Evolutionary conservation across 2,888 invertebrate species (phyloP), one percentile per base, ranked within the genome.

Genomic region (Temnothorax unifasciatus): DNA sequence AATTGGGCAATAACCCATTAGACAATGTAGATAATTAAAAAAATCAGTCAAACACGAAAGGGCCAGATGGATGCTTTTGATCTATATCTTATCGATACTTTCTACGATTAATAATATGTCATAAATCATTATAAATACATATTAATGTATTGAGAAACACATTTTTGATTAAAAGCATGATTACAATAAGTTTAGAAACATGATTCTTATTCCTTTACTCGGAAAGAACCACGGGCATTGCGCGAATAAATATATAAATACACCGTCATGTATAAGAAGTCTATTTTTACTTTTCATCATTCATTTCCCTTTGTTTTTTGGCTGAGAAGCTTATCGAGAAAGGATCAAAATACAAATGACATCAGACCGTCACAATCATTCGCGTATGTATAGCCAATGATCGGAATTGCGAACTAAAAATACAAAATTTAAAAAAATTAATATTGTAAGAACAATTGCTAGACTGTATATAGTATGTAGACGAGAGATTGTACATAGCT

Each of bases 191-290:
- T 38, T 76, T 41, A 44, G 41, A 66, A 66, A 66, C 0, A 4
- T 2, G 13, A 76, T n/a, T 63, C 47, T 61, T 34, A 34, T 63
- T 63, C 1, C 5, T 18, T 63, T 50, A 21, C 21, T 47, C 6
- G 11, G 9, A 63, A 50, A 63, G 21, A 11, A 38, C 4, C 47
- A 15, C 18, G 21, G 54, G 79, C 59, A 74, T 75, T 71, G 76
- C 77, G 85, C 73, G 75, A 87, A 85, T 86, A 88, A 87, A 90
- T 90, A 90, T 88, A 90, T 90, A 87, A 90, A 90, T 90, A 90
- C 85, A 87, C 8, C 3, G 64, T 41, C 11, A 75, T 86, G 85
- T 86, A 84, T 83, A 88, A 87, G 83, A 88, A 87, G 81, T 84
- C 86, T 90, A 90, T 90, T 88, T 90, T 90, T 86, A 87, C 86